Percentiles rank a stretch among this genome's conserved stretches.
Conservation (phyloP, 2,888 invertebrate species). For the Rhagonycha lutea region DNA sequence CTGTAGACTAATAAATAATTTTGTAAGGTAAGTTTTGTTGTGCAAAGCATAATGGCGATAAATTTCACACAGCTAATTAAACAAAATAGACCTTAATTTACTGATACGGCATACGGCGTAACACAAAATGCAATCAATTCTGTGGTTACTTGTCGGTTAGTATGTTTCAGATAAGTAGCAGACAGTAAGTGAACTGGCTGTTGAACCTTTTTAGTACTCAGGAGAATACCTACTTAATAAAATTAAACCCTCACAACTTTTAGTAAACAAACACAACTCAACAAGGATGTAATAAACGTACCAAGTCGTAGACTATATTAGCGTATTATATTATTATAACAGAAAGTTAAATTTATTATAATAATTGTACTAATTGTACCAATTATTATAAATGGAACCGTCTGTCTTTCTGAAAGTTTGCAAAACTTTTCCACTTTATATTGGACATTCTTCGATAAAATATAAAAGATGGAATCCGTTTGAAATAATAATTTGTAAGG, state of each 20-base stretch:
- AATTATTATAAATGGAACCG: not conserved
- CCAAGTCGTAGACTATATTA: not conserved
- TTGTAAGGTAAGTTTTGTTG: not conserved
- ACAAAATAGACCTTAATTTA: not conserved
- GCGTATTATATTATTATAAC: not conserved
- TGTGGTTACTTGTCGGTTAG: not conserved
- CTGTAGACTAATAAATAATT: not conserved
- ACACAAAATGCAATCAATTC: not conserved
- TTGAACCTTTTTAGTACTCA: not conserved
- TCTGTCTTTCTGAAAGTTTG: not conserved
- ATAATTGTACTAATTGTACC: not conserved
- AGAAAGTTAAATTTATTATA: not conserved
- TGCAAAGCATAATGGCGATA: not conserved
- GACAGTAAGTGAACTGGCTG: not conserved
- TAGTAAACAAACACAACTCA: not conserved
- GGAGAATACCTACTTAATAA: not conserved
- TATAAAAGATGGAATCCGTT: not conserved
- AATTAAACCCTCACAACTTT: not conserved
- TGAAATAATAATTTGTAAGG: not conserved
- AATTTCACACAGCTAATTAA: not conserved
- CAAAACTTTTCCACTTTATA: not conserved
- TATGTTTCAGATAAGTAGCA: constrained; percentile 1
- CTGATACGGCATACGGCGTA: not conserved
- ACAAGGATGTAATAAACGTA: not conserved
- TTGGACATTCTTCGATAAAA: not conserved